Percentiles rank a stretch among this genome's conserved stretches.
These are phyloP conservation scores for Spea hammondii DNA, from an alignment of 2,797 vertebrate species.

Conservation along the genomic window DNA sequence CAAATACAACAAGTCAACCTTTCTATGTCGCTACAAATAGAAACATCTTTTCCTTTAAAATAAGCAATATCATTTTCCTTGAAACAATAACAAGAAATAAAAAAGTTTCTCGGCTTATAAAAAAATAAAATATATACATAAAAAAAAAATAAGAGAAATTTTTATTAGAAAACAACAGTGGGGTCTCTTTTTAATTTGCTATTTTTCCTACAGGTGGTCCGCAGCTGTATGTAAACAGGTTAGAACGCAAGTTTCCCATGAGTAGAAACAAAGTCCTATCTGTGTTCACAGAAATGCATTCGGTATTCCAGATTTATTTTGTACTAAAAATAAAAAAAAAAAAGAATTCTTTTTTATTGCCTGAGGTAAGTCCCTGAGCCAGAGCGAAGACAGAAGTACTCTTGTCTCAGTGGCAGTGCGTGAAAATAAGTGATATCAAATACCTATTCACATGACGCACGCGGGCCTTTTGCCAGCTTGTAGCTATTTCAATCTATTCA, in stretches of 20 bases:
- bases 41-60: too few species aligned
- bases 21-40: too few species aligned
- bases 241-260: slow-evolving; percentile 71
- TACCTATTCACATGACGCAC: slow-evolving; percentile 83
- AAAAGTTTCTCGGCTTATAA: background rate
- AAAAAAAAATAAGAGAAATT: slow-evolving; percentile 62
- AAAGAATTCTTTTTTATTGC: slow-evolving; percentile 78
- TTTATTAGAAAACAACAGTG: slow-evolving; percentile 82
- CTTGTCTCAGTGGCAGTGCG: slow-evolving; percentile 82
- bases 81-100: too few species aligned
- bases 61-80: too few species aligned
- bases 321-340: slow-evolving; percentile 84
- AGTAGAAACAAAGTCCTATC: slow-evolving; percentile 74
- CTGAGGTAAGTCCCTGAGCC: slow-evolving; percentile 79
- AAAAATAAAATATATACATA: background rate
- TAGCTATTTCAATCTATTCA: slow-evolving; percentile 80
- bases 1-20: too few species aligned
- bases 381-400: slow-evolving; percentile 82
- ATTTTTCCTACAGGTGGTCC: slow-evolving; percentile 91
- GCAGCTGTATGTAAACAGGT: slow-evolving; percentile 90
- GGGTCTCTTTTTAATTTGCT: slow-evolving; percentile 90
- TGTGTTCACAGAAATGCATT: slow-evolving; percentile 76
- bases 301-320: slow-evolving; percentile 72
- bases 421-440: slow-evolving; percentile 80
- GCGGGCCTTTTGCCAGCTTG: slow-evolving; percentile 76